phyloP scores from a whole-genome alignment of 2,113 vertebrate species.

The Myanophis thanlyinensis region DNA sequence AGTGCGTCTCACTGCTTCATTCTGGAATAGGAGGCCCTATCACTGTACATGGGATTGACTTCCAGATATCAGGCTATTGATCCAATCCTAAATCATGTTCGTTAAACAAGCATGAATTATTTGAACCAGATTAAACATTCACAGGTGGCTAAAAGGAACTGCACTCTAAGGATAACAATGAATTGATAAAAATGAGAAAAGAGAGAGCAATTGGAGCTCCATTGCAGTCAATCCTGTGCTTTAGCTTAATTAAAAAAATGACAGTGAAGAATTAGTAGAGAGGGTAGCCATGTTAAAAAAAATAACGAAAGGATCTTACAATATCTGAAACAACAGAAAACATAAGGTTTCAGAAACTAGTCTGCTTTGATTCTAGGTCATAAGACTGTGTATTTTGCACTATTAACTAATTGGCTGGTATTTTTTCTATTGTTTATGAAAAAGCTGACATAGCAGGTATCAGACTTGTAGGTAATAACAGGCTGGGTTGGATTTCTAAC shows the following conservation, averaged over 20 bases:
- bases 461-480: background rate
- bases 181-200: slow-evolving; percentile 12
- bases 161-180: slow-evolving; percentile 8
- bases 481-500: background rate
- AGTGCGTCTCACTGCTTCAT: background rate
- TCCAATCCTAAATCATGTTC: background rate
- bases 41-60: background rate
- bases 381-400: background rate
- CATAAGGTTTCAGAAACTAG: background rate
- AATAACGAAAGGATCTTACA: background rate
- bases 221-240: background rate
- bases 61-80: slow-evolving; percentile 2
- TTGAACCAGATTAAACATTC: background rate
- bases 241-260: slow-evolving; percentile 6
- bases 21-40: background rate
- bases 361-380: background rate
- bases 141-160: slow-evolving; percentile 14
- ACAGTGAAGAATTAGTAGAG: background rate
- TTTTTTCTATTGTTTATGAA: background rate
- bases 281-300: background rate
- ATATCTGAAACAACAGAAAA: background rate
- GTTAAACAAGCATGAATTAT: slow-evolving; percentile 10
- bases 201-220: background rate
- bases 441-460: background rate
- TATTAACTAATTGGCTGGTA: background rate